Evolutionary conservation across 1,140 invertebrate species (phyloP), one percentile per base, ranked within the genome.

Genomic region (Drosophila serrata): DNA sequence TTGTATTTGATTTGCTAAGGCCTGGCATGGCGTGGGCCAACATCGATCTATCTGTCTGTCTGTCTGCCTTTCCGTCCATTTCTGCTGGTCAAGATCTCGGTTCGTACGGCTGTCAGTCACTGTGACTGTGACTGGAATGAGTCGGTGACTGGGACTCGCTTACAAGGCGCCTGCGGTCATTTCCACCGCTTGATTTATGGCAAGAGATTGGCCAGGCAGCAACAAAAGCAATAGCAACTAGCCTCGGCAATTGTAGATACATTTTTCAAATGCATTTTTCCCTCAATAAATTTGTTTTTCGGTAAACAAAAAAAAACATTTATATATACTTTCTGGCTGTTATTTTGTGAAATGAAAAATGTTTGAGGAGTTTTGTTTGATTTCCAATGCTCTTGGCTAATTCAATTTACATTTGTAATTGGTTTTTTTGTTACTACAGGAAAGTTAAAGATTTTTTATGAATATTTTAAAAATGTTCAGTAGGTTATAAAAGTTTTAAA

Each of bases 151-250:
- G 82, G 79, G 84, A 87, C 84, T 87, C 84, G 84, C 84, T 87
- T 87, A 84, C 85, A 88, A 87, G 84, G 84, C 84, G 84, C 84
- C 84, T 87, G 84, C 80, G 84, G 84, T 82, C 76, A 87, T 87
- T 87, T 87, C 76, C 80, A 79, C 73, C 60, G 84, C 84, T 87
- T 87, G 84, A 87, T 87, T 87, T 87, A 87, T 87, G 84, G 84
- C 84, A 87, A 87, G 84, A 87, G 84, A 87, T 87, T 87, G 84
- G 84, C 77, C 73, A 56, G 53, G 33, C 51, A 55, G 3, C 55
- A 77, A 67, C 74, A 48, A 29, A 9, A 48, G 15, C 24, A 27
- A 29, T 15, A 69, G 51, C 68, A 76, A 87, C 75, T 80, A 85
- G 42, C 68, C 77, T 78, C 64, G 84, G 80, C 65, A 87, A 84